Evolutionary conservation across 1,140 invertebrate genomes (phyloP), one percentile per base, ranked within the genome.

Genomic region (Andrena cerasifolii): DNA sequence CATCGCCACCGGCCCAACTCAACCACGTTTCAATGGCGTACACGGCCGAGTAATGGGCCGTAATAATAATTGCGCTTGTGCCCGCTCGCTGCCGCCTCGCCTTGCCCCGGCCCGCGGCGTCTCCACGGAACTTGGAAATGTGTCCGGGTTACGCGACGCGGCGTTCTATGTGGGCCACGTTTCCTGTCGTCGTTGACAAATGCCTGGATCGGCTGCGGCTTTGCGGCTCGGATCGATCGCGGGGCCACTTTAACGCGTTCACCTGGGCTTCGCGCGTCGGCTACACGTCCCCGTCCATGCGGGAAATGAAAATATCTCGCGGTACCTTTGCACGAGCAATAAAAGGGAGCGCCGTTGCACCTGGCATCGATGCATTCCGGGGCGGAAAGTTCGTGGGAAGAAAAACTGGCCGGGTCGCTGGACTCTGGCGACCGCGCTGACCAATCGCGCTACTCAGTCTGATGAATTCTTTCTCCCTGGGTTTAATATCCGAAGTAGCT

Each of bases 51-150:
- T 40, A 40, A 40, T 40, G 36, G 75, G 81, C 61, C 71, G 83
- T 90, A 87, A 89, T 86, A 87, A 87, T 90, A 90, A 91, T 91
- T 90, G 86, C 82, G 71, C 80, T 84, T 85, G 84, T 83, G 80
- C 70, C 65, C 77, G 70, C 14, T 33, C 21, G 49, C 8, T 10
- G 1, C 47, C 36, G 8, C 18, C 6, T 21, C 43, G n/a, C 14
- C 3, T 47, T 16, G 26, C 21, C 33, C 53, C 10, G 3, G 24
- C 12, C 53, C 26, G 53, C 53, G 12, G 53, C 24, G 51, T 54
- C 53, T 16, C 7, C 61, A 31, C 49, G 51, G 53, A 58, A 47
- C 51, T 36, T 24, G 47, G 73, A 68, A 36, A 76, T 8, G 73
- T 26, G 51, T 54, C 40, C 51, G 62, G 62, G 43, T 26, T 18